Evolutionary conservation across 2,113 vertebrate species (phyloP).

Genomic region (Craseonycteris thonglongyai): DNA sequence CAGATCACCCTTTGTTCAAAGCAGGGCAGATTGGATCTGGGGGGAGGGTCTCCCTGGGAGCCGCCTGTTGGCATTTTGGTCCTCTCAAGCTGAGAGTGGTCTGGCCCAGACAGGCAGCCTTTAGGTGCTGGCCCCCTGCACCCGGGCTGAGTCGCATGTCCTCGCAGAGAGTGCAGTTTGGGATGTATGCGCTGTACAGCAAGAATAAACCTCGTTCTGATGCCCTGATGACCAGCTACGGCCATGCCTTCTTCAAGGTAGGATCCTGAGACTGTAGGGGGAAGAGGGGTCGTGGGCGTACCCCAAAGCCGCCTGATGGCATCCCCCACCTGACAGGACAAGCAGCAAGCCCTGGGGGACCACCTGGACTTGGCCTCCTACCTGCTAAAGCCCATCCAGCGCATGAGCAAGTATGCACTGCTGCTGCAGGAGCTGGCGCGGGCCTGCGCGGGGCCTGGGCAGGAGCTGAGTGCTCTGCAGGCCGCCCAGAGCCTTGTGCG

Average conservation of each 20-base stretch:
- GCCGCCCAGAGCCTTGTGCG: conserved; percentile 93
- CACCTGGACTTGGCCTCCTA: conserved; percentile 97
- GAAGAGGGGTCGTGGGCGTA: background rate
- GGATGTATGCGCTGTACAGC: conserved; percentile 88
- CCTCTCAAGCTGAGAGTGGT: background rate
- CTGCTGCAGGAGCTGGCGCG: conserved; percentile 94
- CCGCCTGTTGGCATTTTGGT: background rate
- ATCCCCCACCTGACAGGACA: conserved; percentile 81
- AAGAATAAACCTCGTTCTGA: conserved; percentile 91
- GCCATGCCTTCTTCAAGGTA: conserved; percentile 89
- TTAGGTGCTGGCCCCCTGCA: background rate
- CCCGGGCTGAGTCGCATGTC: background rate
- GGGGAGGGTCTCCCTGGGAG: background rate
- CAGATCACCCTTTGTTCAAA: background rate
- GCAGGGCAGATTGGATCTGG: background rate
- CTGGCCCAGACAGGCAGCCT: background rate
- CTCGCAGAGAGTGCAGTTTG: conserved; percentile 87
- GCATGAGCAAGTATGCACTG: conserved; percentile 96
- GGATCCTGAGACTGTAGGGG: background rate
- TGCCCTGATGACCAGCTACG: conserved; percentile 84
- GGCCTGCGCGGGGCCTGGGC: conserved; percentile 82
- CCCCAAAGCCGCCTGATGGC: background rate
- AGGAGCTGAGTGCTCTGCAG: conserved; percentile 88
- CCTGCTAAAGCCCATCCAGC: conserved; percentile 95
- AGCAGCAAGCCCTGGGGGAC: conserved; percentile 91